phyloP scores from a whole-genome alignment of 2,113 vertebrate genomes.

The Symphodus melops region DNA sequence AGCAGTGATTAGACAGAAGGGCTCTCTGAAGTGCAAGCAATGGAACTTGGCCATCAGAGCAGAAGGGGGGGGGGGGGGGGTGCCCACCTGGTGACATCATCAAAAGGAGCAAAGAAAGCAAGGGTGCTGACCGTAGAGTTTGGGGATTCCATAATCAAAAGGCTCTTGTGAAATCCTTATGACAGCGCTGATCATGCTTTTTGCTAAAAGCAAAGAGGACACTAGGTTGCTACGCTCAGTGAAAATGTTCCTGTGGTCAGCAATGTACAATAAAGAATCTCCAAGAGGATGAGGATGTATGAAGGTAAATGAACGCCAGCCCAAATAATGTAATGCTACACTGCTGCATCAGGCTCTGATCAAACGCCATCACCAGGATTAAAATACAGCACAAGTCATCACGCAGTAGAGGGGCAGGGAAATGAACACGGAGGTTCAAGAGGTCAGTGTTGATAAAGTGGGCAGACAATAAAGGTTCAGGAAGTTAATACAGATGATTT shows the following conservation, averaged over 20 bases:
- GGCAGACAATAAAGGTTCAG: conserved; percentile 26
- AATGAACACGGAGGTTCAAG: conserved; percentile 48
- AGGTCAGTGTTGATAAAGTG: conserved; percentile 53
- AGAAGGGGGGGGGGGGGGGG: not conserved
- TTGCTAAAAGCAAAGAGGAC: conserved; percentile 59
- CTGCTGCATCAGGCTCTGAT: conserved; percentile 43
- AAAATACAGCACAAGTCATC: conserved; percentile 50
- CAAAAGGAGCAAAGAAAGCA: conserved; percentile 44
- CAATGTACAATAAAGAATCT: conserved; percentile 53
- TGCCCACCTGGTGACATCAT: conserved; percentile 51
- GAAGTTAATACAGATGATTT: conserved; percentile 35
- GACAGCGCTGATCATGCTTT: conserved; percentile 58
- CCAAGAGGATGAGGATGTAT: conserved; percentile 48
- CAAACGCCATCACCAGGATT: conserved; percentile 34
- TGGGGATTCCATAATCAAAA: conserved; percentile 51
- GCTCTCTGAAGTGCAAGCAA: conserved; percentile 73
- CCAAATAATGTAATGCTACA: conserved; percentile 44
- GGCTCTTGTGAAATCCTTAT: conserved; percentile 41
- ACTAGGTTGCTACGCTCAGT: conserved; percentile 57
- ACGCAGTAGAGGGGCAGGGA: conserved; percentile 29
- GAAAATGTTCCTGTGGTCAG: conserved; percentile 69
- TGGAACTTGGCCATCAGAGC: conserved; percentile 65
- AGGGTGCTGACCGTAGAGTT: conserved; percentile 50
- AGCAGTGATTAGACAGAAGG: conserved; percentile 81
- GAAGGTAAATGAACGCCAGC: conserved; percentile 54